These are phyloP conservation scores for Callaeas wilsoni DNA, from an alignment of 2,113 vertebrate genomes.

Conservation along the genomic window DNA sequence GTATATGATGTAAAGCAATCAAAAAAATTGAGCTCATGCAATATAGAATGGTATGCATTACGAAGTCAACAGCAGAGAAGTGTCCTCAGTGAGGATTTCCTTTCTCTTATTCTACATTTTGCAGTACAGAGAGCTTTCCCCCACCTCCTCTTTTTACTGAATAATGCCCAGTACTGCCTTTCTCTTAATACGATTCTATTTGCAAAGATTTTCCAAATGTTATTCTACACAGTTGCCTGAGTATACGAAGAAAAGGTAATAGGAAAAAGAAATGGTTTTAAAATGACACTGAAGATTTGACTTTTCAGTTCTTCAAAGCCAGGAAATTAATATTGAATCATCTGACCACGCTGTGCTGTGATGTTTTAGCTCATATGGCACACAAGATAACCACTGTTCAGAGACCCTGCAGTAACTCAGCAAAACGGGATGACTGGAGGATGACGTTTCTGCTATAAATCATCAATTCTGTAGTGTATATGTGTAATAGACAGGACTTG, in stretches of 20 bases:
- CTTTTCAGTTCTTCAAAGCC: background rate
- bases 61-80: background rate
- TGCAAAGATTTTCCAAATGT: conserved; percentile 10
- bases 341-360: background rate
- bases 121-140: background rate
- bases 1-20: background rate
- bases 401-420: conserved; percentile 24
- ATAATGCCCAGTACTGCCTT: background rate
- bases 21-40: background rate
- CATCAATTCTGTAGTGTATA: background rate
- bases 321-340: conserved; percentile 33
- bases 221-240: background rate
- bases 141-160: background rate
- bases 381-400: background rate
- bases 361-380: background rate
- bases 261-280: conserved; percentile 9
- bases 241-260: background rate
- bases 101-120: background rate
- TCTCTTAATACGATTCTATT: background rate
- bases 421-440: conserved; percentile 1
- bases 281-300: background rate
- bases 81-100: background rate
- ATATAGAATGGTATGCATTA: background rate
- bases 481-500: background rate
- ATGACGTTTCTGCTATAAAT: conserved; percentile 19